Conservation (phyloP, 2,888 invertebrate genomes). For the Microctonus aethiopoides region DNA sequence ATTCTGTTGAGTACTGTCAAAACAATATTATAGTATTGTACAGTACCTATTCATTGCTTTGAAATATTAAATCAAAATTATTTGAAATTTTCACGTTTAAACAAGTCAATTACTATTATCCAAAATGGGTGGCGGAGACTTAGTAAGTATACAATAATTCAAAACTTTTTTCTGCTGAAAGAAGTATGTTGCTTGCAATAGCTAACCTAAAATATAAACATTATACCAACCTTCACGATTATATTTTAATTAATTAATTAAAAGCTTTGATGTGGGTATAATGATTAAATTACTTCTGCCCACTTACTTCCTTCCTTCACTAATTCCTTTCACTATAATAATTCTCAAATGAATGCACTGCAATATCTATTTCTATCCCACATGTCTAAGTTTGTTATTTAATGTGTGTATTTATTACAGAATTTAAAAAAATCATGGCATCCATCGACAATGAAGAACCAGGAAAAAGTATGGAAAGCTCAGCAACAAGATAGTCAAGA, state of each 20-base stretch:
- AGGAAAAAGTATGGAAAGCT: constrained; percentile 83
- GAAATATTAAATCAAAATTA: background rate
- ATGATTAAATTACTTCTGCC: no score
- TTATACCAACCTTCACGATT: background rate
- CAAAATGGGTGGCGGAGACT: constrained; percentile 66
- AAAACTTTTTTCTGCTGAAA: no score
- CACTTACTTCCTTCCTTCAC: no score
- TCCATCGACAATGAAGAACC: constrained; percentile 81
- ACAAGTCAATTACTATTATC: background rate
- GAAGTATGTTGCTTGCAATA: background rate
- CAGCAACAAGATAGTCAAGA: constrained; percentile 80
- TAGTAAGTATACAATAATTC: constrained; percentile 53
- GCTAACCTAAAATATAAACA: constrained; percentile 11
- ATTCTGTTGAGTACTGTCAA: background rate
- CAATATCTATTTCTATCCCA: no score
- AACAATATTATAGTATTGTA: background rate
- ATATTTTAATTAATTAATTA: no score
- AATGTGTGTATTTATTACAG: constrained; percentile 64
- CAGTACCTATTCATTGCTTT: background rate
- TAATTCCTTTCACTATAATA: no score
- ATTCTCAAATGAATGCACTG: no score
- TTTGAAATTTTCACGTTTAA: background rate
- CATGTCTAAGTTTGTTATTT: no score
- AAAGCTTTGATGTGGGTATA: no score
- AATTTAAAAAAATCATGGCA: constrained; percentile 86